Base-by-base conservation (phyloP, 2,113 vertebrate species). In the Tupaia tana region DNA sequence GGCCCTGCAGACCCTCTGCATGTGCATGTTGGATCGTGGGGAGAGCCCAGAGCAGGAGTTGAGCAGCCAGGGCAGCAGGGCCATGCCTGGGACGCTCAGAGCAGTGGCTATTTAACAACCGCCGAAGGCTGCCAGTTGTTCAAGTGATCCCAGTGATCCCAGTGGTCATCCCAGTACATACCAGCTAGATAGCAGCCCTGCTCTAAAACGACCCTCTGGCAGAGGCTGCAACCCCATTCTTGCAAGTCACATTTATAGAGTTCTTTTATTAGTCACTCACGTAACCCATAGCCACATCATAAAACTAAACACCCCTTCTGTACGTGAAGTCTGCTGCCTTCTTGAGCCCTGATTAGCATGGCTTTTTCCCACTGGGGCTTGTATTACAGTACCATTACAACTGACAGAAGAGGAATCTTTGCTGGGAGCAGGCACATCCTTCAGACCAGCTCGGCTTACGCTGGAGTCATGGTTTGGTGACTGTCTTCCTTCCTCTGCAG, bases 291-390 rank as follows among this genome's bases (percentile, higher is more conserved):
- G 97, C 97, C 96, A 91, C 96, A 96, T 96, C 97, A 88, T 97
- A 97, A 98, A 97, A 96, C 80, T 96, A 94, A 98, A 97, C 87
- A 89, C 94, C 96, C 96, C 94, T 91, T 97, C 95, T 96, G 96
- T 92, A 96, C 95, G 93, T 92, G 77, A 59, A 95, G 96, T 93
- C 96, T 89, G 66, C 91, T 64, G 95, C 70, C 94, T 97, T 81
- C 85, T 84, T 9, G 70, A 95, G 94, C 79, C 63, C 94, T 86
- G 96, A 89, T 94, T 92, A 95, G 80, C 58, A 54, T 34, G 86
- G 91, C 83, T 79, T 95, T 93, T 91, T 91, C 86, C 89, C 86
- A 54, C 86, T 52, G 29, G 31, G 78, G 80, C 52, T 96, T 95
- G 74, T 88, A 80, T 96, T 95, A 84, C 96, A 52, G 93, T 61